Evolutionary conservation across 2,113 vertebrate species (phyloP), one percentile per base, ranked within the genome.

Genomic region (Reinhardtius hippoglossoides): DNA sequence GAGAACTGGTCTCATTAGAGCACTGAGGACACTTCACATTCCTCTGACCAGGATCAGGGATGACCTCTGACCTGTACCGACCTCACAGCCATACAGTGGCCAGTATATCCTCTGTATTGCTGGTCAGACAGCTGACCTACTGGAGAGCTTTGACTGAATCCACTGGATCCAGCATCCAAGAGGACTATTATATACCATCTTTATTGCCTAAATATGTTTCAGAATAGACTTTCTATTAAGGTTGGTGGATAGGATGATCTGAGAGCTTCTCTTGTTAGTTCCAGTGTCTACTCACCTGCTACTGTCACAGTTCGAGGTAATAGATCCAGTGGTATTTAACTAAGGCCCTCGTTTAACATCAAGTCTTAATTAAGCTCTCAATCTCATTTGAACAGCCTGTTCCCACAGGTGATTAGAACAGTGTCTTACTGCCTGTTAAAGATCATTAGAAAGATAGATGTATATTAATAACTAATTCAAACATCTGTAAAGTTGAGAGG

Each of bases 1-100:
- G 50, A 52, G 7, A 52, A 14, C 50, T 20, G 50, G 13, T 48
- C 46, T 18, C 46, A 48, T 48, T 15, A 48, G 46, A 48, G 46
- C 46, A 48, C 46, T 48, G 18, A 50, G 16, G 21, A 61, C 3
- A 48, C 42, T 40, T 7, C 6, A 74, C 72, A 84, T 84, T 74
- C 78, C 31, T 37, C 48, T 58, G 24, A 27, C 48, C 18, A 23
- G 48, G 26, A 35, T 70, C 52, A 60, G 37, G 55, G 27, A 27
- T 46, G 56, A 85, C 74, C 80, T 81, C 40, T 72, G 76, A 74
- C 64, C 54, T 65, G 27, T 59, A 16, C 26, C 74, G 74, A 78
- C 68, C 70, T 26, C 46, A 48, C 12, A 50, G 55, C 12, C 62
- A 27, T 1, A 13, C 21, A 15, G 16, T 40, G 35, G 21, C 52